phyloP scores from a whole-genome alignment of 2,797 vertebrate genomes.

The Lagodon rhomboides region DNA sequence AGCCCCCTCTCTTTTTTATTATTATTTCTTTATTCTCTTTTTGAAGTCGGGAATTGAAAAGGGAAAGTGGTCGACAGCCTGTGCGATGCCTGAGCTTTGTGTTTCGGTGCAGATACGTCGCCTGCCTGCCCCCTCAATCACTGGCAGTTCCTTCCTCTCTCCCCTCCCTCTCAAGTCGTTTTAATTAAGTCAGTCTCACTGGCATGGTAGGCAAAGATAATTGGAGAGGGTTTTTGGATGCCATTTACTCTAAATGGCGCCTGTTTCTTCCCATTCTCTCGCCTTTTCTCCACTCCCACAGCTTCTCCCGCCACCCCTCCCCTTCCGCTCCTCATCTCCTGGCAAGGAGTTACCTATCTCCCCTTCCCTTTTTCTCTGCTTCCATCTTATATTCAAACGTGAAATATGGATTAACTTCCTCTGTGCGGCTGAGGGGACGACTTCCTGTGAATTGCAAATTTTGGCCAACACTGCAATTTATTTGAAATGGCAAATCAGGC shows the following conservation, averaged over 20 bases:
- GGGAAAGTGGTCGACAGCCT: constrained; percentile 83
- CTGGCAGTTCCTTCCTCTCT: constrained; percentile 76
- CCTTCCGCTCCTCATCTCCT: constrained; percentile 71
- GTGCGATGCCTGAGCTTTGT: constrained; percentile 84
- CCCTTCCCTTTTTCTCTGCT: constrained; percentile 56
- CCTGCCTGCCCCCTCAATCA: constrained; percentile 87
- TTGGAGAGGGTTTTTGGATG: constrained; percentile 91
- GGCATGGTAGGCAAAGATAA: constrained; percentile 90
- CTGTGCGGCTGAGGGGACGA: constrained; percentile 72
- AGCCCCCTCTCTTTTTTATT: constrained; percentile 77
- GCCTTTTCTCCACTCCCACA: constrained; percentile 71
- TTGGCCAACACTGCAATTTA: constrained; percentile 81
- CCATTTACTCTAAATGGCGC: constrained; percentile 89
- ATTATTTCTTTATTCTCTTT: constrained; percentile 87
- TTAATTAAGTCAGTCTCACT: constrained; percentile 92
- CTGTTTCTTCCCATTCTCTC: constrained; percentile 84
- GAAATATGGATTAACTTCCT: constrained; percentile 86
- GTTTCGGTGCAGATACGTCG: constrained; percentile 87
- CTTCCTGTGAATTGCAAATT: constrained; percentile 84
- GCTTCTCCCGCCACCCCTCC: constrained; percentile 53
- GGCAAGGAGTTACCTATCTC: constrained; percentile 79
- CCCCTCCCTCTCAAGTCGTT: constrained; percentile 87
- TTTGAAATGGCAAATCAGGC: constrained; percentile 84
- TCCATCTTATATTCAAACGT: constrained; percentile 82
- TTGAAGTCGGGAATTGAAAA: constrained; percentile 89